These are phyloP conservation scores for Pararge aegeria DNA, from an alignment of 1,140 invertebrate species.

Conservation along the genomic window DNA sequence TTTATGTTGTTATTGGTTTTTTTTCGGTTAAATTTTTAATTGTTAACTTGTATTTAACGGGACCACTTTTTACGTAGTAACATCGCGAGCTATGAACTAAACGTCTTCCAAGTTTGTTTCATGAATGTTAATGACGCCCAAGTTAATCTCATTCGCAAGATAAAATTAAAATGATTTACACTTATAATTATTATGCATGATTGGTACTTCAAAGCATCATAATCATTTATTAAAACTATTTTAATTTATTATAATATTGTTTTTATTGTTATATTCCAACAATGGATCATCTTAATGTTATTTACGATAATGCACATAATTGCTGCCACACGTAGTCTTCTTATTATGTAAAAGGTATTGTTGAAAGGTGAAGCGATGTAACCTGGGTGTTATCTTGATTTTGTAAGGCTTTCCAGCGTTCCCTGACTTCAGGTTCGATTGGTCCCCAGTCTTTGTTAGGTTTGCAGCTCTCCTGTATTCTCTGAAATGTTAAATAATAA, in stretches of 20 bases:
- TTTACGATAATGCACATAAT: background rate
- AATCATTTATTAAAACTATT: background rate
- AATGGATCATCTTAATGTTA: background rate
- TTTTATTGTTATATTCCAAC: background rate
- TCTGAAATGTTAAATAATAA: constrained; percentile 35
- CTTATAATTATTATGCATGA: background rate
- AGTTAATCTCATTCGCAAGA: background rate
- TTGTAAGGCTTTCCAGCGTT: constrained; percentile 39
- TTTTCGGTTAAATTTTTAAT: too few species aligned
- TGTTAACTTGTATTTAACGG: too few species aligned
- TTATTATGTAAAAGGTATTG: background rate
- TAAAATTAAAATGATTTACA: background rate
- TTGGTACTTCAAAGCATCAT: background rate
- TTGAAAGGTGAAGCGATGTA: constrained; percentile 1
- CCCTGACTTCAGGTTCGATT: constrained; percentile 44
- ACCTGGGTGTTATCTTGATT: constrained; percentile 7
- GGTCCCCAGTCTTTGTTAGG: constrained; percentile 59
- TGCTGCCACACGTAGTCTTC: too few species aligned
- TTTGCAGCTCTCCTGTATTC: constrained; percentile 43
- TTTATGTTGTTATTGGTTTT: too few species aligned
- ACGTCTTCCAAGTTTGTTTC: background rate
- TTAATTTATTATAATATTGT: background rate
- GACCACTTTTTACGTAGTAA: too few species aligned
- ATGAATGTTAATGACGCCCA: background rate
- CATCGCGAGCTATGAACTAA: background rate